Evolutionary conservation across 1,140 invertebrate genomes (phyloP).

Genomic region (Riptortus pedestris): DNA sequence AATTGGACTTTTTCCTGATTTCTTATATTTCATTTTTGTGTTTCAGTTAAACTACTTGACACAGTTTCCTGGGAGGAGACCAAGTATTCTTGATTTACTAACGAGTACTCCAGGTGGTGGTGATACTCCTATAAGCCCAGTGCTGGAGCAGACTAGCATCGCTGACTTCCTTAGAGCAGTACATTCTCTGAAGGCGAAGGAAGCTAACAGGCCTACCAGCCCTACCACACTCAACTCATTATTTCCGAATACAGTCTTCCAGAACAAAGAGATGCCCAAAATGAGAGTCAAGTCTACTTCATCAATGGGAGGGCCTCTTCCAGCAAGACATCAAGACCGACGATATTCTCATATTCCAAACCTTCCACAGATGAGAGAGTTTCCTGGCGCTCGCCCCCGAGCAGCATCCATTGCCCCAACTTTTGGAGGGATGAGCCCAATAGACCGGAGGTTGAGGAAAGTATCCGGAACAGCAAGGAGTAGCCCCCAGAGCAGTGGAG

Average conservation of each 20-base stretch:
- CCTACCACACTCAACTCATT: not conserved
- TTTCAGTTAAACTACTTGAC: constrained; percentile 2
- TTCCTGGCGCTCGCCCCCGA: not conserved
- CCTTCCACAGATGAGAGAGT: not conserved
- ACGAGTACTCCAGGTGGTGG: not conserved
- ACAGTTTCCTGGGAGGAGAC: not conserved
- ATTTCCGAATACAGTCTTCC: not conserved
- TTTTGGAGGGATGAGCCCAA: not conserved
- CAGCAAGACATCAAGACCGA: not conserved
- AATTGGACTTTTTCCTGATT: no score
- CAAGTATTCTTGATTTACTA: not conserved
- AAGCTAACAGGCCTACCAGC: not conserved
- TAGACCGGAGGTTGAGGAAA: not conserved
- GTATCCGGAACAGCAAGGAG: not conserved
- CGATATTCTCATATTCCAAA: constrained; percentile 1
- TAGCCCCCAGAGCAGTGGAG: not conserved
- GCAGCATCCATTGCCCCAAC: not conserved
- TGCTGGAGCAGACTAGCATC: constrained; percentile 63
- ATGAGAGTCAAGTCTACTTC: not conserved
- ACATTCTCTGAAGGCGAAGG: constrained; percentile 43
- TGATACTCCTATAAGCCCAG: constrained; percentile 34
- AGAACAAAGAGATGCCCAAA: not conserved
- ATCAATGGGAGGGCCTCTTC: not conserved
- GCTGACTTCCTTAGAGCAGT: constrained; percentile 61
- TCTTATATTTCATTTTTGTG: no score